Base-by-base conservation (phyloP, 2,888 invertebrate species). In the Rotaria socialis region DNA sequence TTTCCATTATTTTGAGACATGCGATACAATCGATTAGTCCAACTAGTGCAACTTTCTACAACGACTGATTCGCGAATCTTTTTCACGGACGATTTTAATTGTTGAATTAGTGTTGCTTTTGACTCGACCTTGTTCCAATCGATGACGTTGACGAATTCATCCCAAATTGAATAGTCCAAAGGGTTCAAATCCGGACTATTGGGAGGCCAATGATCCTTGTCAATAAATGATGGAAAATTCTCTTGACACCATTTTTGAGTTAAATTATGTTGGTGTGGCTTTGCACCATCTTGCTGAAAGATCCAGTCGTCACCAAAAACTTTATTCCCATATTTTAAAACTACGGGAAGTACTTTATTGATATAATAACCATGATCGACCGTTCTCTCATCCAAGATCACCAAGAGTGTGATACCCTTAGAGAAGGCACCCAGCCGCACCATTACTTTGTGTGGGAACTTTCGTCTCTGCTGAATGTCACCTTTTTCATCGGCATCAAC, bases 281-380 rank as follows among this genome's bases (percentile, higher is more conserved):
- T 58, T 58, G 58, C 58, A 24, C n/a, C 58, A 58, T 58, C 58
- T n/a, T 58, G 58, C n/a, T 58, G 58, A 58, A 58, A 58, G n/a
- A n/a, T 58, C 58, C 58, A 58, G 58, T 58, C 58, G 58, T 58
- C n/a, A 24, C 58, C 58, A 16, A 58, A 58, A n/a, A 58, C 58
- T 58, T 58, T 58, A n/a, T n/a, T 16, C 24, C 58, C 58, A 58
- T 58, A 58, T 58, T 11, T 16, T n/a, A 58, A n/a, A 16, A 16
- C 58, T 24, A 58, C n/a, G 19, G 58, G 19, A 19, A 58, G 58
- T n/a, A 58, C 58, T 58, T 58, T 58, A 6, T 58, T 16, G 58
- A 58, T 58, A 58, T 58, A 58, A 50, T 8, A 6, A 50, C 7
- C 11, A 11, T 50, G 50, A 50, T 50, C 50, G 50, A 50, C 50